Evolutionary conservation across 2,113 vertebrate genomes (phyloP).

Genomic region (Tor tambroides): DNA sequence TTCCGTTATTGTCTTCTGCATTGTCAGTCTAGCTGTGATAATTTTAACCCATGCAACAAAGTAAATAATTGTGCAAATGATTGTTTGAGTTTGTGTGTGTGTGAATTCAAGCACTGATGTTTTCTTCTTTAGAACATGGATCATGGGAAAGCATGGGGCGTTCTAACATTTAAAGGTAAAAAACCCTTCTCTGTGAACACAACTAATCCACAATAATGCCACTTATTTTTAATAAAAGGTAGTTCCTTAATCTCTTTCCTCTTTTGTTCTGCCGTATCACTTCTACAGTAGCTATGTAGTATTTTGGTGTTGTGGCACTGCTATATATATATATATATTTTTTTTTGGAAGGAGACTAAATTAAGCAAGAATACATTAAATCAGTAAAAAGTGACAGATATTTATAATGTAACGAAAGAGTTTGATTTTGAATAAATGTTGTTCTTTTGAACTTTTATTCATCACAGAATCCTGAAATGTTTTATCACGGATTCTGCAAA

Average conservation of each 20-base stretch:
- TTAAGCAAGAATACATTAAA: neutral
- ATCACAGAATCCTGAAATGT: neutral
- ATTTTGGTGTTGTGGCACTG: neutral
- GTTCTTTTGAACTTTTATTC: neutral
- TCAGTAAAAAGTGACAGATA: neutral
- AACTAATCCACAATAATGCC: neutral
- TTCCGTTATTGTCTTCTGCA: neutral
- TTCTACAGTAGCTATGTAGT: neutral
- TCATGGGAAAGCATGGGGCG: constrained; percentile 90
- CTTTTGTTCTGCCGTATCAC: neutral
- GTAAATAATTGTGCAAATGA: neutral
- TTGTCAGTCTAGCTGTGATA: neutral
- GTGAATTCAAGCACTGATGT: neutral
- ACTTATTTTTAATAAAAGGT: neutral
- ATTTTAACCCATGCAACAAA: neutral
- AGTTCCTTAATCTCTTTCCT: neutral
- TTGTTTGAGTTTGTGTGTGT: neutral
- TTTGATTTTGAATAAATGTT: neutral
- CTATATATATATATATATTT: too few species aligned
- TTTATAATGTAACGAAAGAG: neutral
- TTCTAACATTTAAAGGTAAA: constrained; percentile 90
- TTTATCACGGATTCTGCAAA: neutral
- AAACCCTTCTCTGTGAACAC: neutral
- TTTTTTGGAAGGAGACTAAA: too few species aligned
- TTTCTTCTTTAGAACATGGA: constrained; percentile 84